Percentiles rank a stretch among this genome's conserved stretches.
These are phyloP conservation scores for Agapornis roseicollis DNA, from an alignment of 2,113 vertebrate species.

Conservation along the genomic window DNA sequence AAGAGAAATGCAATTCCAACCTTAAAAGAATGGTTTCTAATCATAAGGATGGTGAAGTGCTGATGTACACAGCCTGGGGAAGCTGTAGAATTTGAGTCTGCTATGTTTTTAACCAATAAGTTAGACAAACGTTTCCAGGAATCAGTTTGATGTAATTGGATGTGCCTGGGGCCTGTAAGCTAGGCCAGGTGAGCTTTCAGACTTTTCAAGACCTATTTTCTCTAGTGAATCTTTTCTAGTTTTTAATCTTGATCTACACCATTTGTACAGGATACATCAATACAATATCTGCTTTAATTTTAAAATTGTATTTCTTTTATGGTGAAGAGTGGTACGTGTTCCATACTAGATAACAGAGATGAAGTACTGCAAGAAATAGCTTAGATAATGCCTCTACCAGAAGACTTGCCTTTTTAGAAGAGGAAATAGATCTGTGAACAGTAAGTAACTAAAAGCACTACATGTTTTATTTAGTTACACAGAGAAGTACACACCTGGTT, in stretches of 20 bases:
- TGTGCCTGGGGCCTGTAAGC: background rate
- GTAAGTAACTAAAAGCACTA: background rate
- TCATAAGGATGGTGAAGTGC: background rate
- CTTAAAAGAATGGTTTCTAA: conserved; percentile 22
- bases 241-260: background rate
- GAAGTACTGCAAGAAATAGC: background rate
- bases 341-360: background rate
- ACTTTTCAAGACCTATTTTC: background rate
- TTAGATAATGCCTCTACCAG: background rate
- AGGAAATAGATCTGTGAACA: background rate
- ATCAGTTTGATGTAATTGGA: background rate
- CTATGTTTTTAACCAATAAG: background rate
- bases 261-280: background rate
- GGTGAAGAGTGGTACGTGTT: background rate
- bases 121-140: conserved; percentile 40
- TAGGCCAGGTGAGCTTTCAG: background rate
- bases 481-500: background rate
- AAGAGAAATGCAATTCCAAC: background rate
- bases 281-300: background rate
- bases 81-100: background rate
- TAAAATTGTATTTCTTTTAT: background rate
- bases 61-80: background rate
- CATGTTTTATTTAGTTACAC: background rate
- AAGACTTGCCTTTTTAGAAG: background rate
- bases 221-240: background rate